A percentile compares a stretch with the other conserved stretches of the same genome.
These are phyloP conservation scores for Lasioglossum albipes DNA, from an alignment of 1,140 invertebrate genomes.

Conservation along the genomic window DNA sequence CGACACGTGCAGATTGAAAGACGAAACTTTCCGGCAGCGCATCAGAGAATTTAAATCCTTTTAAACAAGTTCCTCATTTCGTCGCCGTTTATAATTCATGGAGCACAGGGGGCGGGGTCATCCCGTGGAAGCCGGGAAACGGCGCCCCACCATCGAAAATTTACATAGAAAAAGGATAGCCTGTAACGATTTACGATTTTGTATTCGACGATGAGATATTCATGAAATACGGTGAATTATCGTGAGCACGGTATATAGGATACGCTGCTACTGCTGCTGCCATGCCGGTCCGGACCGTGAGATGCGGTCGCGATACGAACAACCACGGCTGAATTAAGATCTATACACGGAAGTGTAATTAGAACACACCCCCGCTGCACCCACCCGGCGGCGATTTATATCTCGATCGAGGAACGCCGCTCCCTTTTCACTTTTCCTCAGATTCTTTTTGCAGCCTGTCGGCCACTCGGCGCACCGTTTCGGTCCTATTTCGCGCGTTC, in stretches of 20 bases:
- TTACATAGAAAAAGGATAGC: constrained; percentile 44
- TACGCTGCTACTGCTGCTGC: neutral
- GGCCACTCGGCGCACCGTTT: too few relatives aligned
- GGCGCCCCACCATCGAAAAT: constrained; percentile 4
- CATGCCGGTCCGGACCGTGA: neutral
- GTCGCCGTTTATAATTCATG: constrained; percentile 58
- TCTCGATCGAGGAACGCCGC: neutral
- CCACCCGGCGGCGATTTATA: neutral
- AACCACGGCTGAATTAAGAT: constrained; percentile 7
- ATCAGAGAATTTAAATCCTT: constrained; percentile 56
- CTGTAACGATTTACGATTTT: constrained; percentile 49
- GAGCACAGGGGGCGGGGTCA: neutral
- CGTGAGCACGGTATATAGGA: neutral
- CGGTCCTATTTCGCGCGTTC: too few relatives aligned
- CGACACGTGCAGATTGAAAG: constrained; percentile 48
- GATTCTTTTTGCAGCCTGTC: neutral
- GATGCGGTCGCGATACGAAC: neutral
- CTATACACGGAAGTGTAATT: neutral
- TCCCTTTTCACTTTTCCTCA: neutral
- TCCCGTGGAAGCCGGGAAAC: constrained; percentile 27
- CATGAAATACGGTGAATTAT: constrained; percentile 31
- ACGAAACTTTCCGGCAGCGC: constrained; percentile 45
- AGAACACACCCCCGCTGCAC: neutral
- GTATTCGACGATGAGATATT: constrained; percentile 45
- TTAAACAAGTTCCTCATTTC: constrained; percentile 61